Base-by-base conservation (phyloP, 2,797 vertebrate genomes). In the Spizella passerina region DNA sequence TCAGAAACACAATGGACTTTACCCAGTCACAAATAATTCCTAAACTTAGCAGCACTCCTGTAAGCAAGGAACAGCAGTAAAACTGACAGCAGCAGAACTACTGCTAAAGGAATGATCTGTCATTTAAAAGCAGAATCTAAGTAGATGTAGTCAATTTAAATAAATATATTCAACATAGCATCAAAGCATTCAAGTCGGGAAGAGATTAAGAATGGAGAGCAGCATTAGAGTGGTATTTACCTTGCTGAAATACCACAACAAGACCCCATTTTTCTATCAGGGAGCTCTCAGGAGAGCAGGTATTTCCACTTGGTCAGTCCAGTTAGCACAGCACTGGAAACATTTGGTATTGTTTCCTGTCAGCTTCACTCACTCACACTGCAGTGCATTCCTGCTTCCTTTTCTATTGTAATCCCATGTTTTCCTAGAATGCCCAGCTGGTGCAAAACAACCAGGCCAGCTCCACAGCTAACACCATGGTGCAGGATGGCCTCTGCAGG, bases 301-400 rank as follows among this genome's bases (percentile, higher is more conserved):
- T 26, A 30, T 82, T 92, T 75, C 88, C 90, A 91, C 71, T 80
- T 43, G 63, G 47, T 39, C 88, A 68, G 64, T 23, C 32, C 39
- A 80, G 78, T 57, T 71, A 69, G 30, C 56, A 56, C 17, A 81
- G 50, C 18, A 29, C 52, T 3, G 8, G 88, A 93, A 94, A 79
- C 14, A 53, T 38, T 85, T 21, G 44, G 14, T 72, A 38, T 71
- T 69, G 71, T 63, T 96, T 94, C 95, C 94, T 44, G 78, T 10
- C 85, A 49, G 69, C 60, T 26, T 14, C 69, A 26, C 81, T 73
- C 81, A 55, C 29, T 90, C 73, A 47, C 85, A 41, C 44, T 6
- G 59, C 60, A 41, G 17, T 6, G 32, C 47, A 30, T 32, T 73
- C 86, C 30, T 55, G 44, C 32, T 90, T 82, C 84, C 90, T 89